Base-by-base conservation (phyloP, 2,797 vertebrate genomes). In the Furcifer pardalis region DNA sequence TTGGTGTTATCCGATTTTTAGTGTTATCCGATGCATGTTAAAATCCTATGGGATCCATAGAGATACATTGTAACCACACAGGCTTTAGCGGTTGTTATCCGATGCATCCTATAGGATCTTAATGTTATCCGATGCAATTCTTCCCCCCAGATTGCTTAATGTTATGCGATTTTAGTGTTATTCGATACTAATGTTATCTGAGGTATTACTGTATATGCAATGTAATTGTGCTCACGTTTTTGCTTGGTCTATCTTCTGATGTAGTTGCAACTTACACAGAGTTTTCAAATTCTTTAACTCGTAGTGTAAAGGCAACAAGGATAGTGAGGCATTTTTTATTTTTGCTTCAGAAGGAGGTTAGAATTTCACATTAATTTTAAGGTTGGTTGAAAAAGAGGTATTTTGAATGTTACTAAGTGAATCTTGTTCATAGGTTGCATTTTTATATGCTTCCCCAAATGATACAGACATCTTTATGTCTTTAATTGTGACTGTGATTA, bases 151-250 rank as follows among this genome's bases (percentile, higher is more conserved):
- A n/a, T n/a, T n/a, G n/a, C n/a, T n/a, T n/a, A n/a, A n/a, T n/a
- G n/a, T n/a, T n/a, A n/a, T n/a, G n/a, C n/a, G n/a, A n/a, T n/a
- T n/a, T n/a, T n/a, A n/a, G n/a, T n/a, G n/a, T n/a, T n/a, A n/a
- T n/a, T n/a, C n/a, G n/a, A n/a, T n/a, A n/a, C n/a, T n/a, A n/a
- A n/a, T n/a, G n/a, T n/a, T n/a, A n/a, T n/a, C n/a, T n/a, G n/a
- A n/a, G n/a, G n/a, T n/a, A n/a, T n/a, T n/a, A n/a, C n/a, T n/a
- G n/a, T n/a, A 7, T 86, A 90, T 86, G 86, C 89, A 90, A 88
- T 88, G 90, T 85, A 73, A 90, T 90, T 86, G 84, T 77, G 77
- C 91, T 86, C 63, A 84, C 85, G 85, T 86, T 68, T 30, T 40
- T 10, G 35, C 30, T 46, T 52, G 25, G 77, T 82, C 73, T 52